Evolutionary conservation across 2,113 vertebrate species (phyloP).

Genomic region (Camelus dromedarius): DNA sequence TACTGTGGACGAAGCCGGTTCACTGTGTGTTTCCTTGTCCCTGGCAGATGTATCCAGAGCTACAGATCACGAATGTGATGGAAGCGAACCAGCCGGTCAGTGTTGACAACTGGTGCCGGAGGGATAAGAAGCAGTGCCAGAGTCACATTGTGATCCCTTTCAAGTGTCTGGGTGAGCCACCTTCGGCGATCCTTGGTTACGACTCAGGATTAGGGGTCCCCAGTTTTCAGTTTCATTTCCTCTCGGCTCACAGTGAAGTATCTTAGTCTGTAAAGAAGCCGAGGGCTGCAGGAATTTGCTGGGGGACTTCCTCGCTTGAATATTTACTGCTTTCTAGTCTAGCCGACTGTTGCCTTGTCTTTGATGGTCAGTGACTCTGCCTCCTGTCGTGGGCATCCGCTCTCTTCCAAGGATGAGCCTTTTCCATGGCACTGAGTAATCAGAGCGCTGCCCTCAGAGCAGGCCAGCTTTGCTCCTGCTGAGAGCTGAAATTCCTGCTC

Average conservation of each 20-base stretch:
- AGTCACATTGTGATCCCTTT: conserved; percentile 95
- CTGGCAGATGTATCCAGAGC: conserved; percentile 95
- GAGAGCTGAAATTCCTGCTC: not conserved
- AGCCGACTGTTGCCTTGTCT: not conserved
- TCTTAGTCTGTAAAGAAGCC: not conserved
- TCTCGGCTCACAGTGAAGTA: not conserved
- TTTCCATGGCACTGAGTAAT: not conserved
- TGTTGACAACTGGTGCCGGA: conserved; percentile 97
- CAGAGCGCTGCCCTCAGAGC: not conserved
- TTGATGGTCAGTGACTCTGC: not conserved
- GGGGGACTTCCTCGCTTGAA: not conserved
- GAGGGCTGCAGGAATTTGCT: not conserved
- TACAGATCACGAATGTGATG: conserved; percentile 98
- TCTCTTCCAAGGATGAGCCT: not conserved
- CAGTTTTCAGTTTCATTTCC: not conserved
- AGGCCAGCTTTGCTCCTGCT: not conserved
- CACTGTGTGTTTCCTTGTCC: not conserved
- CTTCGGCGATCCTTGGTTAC: not conserved
- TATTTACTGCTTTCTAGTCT: not conserved
- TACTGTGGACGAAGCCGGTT: not conserved
- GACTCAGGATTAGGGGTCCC: not conserved
- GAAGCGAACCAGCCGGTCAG: conserved; percentile 95
- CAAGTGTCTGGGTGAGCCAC: conserved; percentile 96
- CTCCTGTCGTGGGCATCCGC: not conserved
- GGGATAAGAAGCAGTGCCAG: conserved; percentile 95